Evolutionary conservation across 2,888 invertebrate genomes (phyloP).

Genomic region (Zygaena filipendulae): DNA sequence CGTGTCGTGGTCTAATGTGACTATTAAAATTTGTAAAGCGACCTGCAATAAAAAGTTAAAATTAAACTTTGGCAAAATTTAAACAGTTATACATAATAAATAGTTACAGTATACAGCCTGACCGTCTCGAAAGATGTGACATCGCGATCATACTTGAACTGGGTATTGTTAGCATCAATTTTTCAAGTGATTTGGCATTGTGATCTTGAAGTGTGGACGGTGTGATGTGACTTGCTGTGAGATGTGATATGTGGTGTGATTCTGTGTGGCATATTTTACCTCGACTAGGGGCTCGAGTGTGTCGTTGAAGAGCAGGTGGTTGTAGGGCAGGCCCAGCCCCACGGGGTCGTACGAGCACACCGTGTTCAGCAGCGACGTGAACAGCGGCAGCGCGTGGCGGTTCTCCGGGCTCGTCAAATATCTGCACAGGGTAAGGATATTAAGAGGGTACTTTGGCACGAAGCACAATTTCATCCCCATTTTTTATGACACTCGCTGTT

Average conservation of each 20-base stretch:
- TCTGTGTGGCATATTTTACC: constrained; percentile 30
- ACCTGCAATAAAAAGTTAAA: constrained; percentile 42
- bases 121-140: no score
- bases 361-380: constrained; percentile 96
- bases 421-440: no score
- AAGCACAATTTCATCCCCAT: not conserved
- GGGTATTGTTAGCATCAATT: no score
- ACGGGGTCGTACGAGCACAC: constrained; percentile 98
- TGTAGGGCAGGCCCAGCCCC: constrained; percentile 97
- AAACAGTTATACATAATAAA: not conserved
- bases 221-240: no score
- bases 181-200: no score
- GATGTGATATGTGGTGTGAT: no score
- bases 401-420: constrained; percentile 84
- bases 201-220: no score
- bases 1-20: constrained; percentile 95
- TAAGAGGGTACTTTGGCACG: no score
- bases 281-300: constrained; percentile 95
- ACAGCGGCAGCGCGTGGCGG: constrained; percentile 94
- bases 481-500: not conserved
- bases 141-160: no score
- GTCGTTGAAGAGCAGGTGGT: constrained; percentile 95
- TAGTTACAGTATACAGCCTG: not conserved
- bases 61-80: not conserved
- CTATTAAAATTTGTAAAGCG: constrained; percentile 92